Percentiles rank a stretch among this genome's conserved stretches.
phyloP scores from a whole-genome alignment of 1,140 invertebrate genomes.

The Littorina saxatilis region DNA sequence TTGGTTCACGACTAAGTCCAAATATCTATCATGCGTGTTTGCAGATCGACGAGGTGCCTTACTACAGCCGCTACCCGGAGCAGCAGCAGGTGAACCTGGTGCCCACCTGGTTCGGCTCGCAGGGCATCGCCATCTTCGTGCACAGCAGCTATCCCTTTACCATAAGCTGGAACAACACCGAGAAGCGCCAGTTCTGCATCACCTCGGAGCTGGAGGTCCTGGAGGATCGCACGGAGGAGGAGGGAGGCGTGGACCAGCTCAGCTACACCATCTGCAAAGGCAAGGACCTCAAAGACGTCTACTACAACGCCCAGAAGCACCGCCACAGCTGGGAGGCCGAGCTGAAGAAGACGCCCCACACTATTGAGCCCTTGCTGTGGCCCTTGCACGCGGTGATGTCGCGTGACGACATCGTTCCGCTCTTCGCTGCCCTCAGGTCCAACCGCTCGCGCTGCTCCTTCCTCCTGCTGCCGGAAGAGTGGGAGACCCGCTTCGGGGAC shows the following conservation, averaged over 20 bases:
- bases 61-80: conserved; percentile 45
- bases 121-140: conserved; percentile 47
- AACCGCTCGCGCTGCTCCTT: conserved; percentile 41
- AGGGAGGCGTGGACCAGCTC: conserved; percentile 25
- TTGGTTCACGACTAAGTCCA: too few species aligned
- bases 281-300: conserved; percentile 38
- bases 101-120: conserved; percentile 48
- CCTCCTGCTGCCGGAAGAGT: conserved; percentile 42
- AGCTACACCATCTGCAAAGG: conserved; percentile 51
- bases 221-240: neutral
- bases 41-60: conserved; percentile 34
- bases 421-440: conserved; percentile 17
- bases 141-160: conserved; percentile 47
- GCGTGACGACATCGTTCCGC: conserved; percentile 21
- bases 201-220: conserved; percentile 32
- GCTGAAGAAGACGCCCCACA: conserved; percentile 28
- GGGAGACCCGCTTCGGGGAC: conserved; percentile 49
- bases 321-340: conserved; percentile 42
- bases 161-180: conserved; percentile 45
- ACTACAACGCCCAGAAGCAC: conserved; percentile 36
- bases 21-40: too few species aligned
- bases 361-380: conserved; percentile 35
- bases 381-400: conserved; percentile 40
- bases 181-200: conserved; percentile 51
- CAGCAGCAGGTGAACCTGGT: conserved; percentile 43